A percentile compares a stretch with the other conserved stretches of the same genome.
phyloP scores from a whole-genome alignment of 1,140 invertebrate genomes.

The Kradibia gibbosae region DNA sequence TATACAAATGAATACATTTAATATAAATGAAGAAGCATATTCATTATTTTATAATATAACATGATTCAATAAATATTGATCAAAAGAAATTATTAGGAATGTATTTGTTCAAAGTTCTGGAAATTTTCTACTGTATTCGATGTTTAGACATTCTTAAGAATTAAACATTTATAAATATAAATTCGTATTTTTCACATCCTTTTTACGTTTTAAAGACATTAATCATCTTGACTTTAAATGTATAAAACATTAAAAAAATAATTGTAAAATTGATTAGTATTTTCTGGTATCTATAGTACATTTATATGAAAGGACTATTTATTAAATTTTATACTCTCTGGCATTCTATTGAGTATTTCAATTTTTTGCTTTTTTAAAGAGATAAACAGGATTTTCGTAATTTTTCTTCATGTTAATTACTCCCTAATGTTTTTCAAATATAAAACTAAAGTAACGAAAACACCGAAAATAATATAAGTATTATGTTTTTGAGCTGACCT shows the following conservation, averaged over 20 bases:
- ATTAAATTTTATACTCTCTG: no score
- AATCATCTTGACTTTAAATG: not conserved
- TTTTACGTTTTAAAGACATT: not conserved
- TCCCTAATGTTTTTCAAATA: not conserved
- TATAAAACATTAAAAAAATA: not conserved
- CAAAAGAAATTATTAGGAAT: not conserved
- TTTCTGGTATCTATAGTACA: not conserved
- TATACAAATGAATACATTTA: not conserved
- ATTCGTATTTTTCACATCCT: no score
- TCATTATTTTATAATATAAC: no score
- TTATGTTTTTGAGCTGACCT: not conserved
- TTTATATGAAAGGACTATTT: no score
- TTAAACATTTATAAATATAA: no score
- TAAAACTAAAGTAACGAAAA: not conserved
- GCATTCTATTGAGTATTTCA: no score
- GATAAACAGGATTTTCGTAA: not conserved
- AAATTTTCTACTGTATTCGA: not conserved
- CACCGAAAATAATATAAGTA: not conserved
- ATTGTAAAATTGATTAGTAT: not conserved
- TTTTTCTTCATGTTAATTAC: not conserved
- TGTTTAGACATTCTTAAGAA: not conserved
- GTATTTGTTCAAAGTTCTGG: not conserved
- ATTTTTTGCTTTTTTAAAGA: not conserved
- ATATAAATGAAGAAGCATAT: no score
- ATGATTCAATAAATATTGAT: no score